Percentiles rank a stretch among this genome's conserved stretches.
Conservation (phyloP, 2,888 invertebrate genomes). For the Sylvicola cinctus region DNA sequence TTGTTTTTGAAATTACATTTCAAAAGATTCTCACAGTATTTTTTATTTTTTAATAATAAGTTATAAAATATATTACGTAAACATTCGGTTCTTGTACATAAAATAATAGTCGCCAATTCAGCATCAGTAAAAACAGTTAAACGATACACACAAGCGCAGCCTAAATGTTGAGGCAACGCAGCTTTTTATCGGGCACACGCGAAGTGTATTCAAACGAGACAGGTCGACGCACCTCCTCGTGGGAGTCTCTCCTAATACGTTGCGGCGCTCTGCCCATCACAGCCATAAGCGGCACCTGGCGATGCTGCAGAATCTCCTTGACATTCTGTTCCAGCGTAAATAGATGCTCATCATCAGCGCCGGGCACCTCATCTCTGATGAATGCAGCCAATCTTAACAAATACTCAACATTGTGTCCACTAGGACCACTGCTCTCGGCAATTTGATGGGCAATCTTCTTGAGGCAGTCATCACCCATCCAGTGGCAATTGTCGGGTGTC, state of each 20-base stretch:
- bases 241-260: conserved; percentile 23
- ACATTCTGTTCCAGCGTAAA: conserved; percentile 46
- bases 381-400: conserved; percentile 61
- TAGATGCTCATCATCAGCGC: conserved; percentile 54
- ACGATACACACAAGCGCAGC: too few species aligned
- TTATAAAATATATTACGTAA: too few species aligned
- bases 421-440: conserved; percentile 49
- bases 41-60: too few species aligned
- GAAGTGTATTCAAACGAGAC: conserved; percentile 47
- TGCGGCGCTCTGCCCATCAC: conserved; percentile 28
- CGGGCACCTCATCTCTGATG: conserved; percentile 57
- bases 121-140: too few species aligned
- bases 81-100: too few species aligned
- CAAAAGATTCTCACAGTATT: too few species aligned
- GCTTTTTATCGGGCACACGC: conserved; percentile 46
- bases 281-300: conserved; percentile 16
- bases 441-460: conserved; percentile 68
- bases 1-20: too few species aligned
- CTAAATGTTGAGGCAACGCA: conserved; percentile 61
- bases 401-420: conserved; percentile 84
- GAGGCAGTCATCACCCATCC: conserved; percentile 62
- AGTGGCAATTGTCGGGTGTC: conserved; percentile 52
- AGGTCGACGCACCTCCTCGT: conserved; percentile 26
- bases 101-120: too few species aligned
- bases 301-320: conserved; percentile 14